These are phyloP conservation scores for Diarsia brunnea DNA, from an alignment of 2,888 invertebrate species.

Conservation along the genomic window DNA sequence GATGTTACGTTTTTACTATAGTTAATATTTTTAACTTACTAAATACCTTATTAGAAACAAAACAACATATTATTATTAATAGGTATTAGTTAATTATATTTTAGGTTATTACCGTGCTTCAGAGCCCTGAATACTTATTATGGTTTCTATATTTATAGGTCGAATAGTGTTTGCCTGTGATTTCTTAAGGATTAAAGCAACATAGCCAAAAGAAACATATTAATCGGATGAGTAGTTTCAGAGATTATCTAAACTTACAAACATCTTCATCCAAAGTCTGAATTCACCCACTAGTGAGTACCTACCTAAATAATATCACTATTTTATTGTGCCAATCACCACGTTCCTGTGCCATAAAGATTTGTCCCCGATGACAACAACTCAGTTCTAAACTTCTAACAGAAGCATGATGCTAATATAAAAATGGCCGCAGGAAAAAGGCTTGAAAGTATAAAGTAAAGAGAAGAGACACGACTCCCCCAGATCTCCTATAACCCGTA, in stretches of 20 bases:
- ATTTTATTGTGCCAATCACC: neutral
- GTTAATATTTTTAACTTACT: neutral
- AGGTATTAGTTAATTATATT: neutral
- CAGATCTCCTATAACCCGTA: slow-evolving; percentile 82
- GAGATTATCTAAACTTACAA: neutral
- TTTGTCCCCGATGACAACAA: too few species aligned
- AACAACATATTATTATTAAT: neutral
- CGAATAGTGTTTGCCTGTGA: neutral
- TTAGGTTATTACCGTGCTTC: neutral
- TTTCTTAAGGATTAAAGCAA: neutral
- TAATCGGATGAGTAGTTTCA: neutral
- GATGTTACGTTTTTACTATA: neutral
- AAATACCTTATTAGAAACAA: neutral
- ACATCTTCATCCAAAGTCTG: neutral
- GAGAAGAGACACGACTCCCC: slow-evolving; percentile 61
- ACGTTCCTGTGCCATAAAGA: neutral
- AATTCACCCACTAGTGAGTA: neutral
- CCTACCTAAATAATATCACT: neutral
- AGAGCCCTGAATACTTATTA: neutral
- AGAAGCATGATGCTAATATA: slow-evolving; percentile 24
- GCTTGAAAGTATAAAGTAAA: slow-evolving; percentile 55
- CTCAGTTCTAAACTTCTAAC: neutral
- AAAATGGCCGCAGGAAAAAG: slow-evolving; percentile 56
- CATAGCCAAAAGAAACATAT: too few species aligned
- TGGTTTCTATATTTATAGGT: neutral